Evolutionary conservation across 2,113 vertebrate species (phyloP).

Genomic region (Poecilia latipinna): DNA sequence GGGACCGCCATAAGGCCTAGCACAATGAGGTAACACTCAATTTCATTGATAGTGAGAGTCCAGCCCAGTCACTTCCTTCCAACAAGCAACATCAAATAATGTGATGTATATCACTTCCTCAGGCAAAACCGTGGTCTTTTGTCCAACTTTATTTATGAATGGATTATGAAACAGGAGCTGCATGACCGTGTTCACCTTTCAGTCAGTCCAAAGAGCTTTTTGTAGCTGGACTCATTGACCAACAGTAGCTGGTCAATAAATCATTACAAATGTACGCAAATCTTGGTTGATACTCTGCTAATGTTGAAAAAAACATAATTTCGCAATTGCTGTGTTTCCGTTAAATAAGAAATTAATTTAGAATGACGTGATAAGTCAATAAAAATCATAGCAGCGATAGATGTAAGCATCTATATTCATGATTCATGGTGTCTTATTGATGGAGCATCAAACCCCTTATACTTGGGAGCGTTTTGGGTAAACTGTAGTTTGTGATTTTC

Average conservation of each 20-base stretch:
- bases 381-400: too few relatives aligned
- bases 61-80: slow-evolving; percentile 71
- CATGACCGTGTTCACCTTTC: slow-evolving; percentile 63
- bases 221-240: slow-evolving; percentile 12
- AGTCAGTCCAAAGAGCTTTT: slow-evolving; percentile 15
- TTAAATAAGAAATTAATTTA: too few relatives aligned
- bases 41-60: slow-evolving; percentile 66
- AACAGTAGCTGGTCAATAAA: neutral
- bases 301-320: too few relatives aligned
- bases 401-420: too few relatives aligned
- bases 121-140: slow-evolving; percentile 49
- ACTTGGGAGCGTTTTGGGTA: too few relatives aligned
- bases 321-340: too few relatives aligned
- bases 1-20: slow-evolving; percentile 55
- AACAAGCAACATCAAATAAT: slow-evolving; percentile 61
- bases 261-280: too few relatives aligned
- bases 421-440: too few relatives aligned
- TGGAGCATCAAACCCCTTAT: too few relatives aligned
- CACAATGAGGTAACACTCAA: slow-evolving; percentile 69
- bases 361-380: too few relatives aligned
- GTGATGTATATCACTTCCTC: slow-evolving; percentile 61
- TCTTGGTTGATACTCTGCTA: too few relatives aligned
- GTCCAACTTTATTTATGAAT: slow-evolving; percentile 66
- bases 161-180: slow-evolving; percentile 56
- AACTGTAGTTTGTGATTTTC: too few relatives aligned